Evolutionary conservation across 2,888 invertebrate species (phyloP).

Genomic region (Labia minor): DNA sequence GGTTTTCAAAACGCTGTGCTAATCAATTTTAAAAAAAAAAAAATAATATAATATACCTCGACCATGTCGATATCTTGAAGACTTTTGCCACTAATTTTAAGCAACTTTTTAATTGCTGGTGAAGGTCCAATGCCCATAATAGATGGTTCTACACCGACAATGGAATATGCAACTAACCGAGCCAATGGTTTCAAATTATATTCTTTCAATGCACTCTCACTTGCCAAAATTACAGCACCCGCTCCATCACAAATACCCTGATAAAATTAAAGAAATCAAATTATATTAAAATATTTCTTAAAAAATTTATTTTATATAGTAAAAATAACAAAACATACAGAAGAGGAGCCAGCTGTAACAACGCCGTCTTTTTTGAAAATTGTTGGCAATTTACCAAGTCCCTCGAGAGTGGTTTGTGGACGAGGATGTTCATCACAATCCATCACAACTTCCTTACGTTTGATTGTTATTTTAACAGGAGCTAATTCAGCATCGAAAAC

Average conservation of each 20-base stretch:
- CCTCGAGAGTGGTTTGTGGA: slow-evolving; percentile 75
- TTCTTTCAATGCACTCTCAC: slow-evolving; percentile 75
- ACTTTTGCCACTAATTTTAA: slow-evolving; percentile 64
- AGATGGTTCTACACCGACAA: slow-evolving; percentile 89
- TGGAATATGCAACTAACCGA: slow-evolving; percentile 79
- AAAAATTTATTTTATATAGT: not conserved
- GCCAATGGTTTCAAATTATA: slow-evolving; percentile 80
- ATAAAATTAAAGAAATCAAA: slow-evolving; percentile 29
- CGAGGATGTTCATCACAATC: slow-evolving; percentile 88
- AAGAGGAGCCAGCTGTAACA: slow-evolving; percentile 89
- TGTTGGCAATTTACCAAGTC: slow-evolving; percentile 70
- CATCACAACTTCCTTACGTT: slow-evolving; percentile 67
- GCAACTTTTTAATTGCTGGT: slow-evolving; percentile 78
- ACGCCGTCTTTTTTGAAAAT: slow-evolving; percentile 91
- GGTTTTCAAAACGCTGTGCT: too few species aligned
- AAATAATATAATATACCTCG: too few species aligned
- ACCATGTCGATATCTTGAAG: slow-evolving; percentile 83
- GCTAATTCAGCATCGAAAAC: slow-evolving; percentile 82
- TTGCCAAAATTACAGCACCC: slow-evolving; percentile 78
- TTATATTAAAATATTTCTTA: not conserved
- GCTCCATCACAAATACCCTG: slow-evolving; percentile 98
- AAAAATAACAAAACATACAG: slow-evolving; percentile 47
- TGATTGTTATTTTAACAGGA: slow-evolving; percentile 72
- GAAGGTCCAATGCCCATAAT: slow-evolving; percentile 98
- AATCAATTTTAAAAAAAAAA: too few species aligned